Base-by-base conservation (phyloP, 2,797 vertebrate genomes). In the Champsocephalus gunnari region DNA sequence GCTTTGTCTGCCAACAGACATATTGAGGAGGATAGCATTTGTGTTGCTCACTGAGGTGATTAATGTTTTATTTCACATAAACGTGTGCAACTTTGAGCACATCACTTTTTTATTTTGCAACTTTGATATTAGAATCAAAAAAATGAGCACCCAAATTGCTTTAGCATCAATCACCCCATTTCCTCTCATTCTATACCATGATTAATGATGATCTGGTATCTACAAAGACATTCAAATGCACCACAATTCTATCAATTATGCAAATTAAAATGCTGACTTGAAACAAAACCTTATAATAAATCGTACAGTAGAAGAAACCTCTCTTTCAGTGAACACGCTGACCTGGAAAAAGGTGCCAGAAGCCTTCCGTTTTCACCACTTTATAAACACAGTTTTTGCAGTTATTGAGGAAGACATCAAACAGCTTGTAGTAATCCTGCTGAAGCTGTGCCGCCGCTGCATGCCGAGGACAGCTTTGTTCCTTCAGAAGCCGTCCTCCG, bases 401-500 rank as follows among this genome's bases (percentile, higher is more conserved):
- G 63, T 59, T 51, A 51, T 24, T 62, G 48, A 71, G 59, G 45
- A 24, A 41, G 71, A 70, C 70, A 64, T 77, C 75, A 85, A 68
- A 77, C 68, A 43, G 66, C 57, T 49, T 73, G 73, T 32, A 57
- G 48, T 72, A 19, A 57, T 73, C 56, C 43, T 69, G 62, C 17
- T 48, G 68, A 64, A 60, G 71, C 8, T 57, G 21, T 45, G 74
- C 83, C 68, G 78, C 73, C 67, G 82, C 71, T 69, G 75, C 14
- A 32, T 34, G 53, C 75, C 58, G 67, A 80, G 60, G 17, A 32
- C 53, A 54, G 75, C 73, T 77, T 60, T 14, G 70, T 81, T 9
- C 64, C 67, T 49, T 82, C 75, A 74, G 76, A 81, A 68, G 71
- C 60, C 50, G 55, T 5, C 80, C 84, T 83, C 85, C 38, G 9